Evolutionary conservation across 2,113 vertebrate species (phyloP).

Genomic region (Chaetura pelagica): DNA sequence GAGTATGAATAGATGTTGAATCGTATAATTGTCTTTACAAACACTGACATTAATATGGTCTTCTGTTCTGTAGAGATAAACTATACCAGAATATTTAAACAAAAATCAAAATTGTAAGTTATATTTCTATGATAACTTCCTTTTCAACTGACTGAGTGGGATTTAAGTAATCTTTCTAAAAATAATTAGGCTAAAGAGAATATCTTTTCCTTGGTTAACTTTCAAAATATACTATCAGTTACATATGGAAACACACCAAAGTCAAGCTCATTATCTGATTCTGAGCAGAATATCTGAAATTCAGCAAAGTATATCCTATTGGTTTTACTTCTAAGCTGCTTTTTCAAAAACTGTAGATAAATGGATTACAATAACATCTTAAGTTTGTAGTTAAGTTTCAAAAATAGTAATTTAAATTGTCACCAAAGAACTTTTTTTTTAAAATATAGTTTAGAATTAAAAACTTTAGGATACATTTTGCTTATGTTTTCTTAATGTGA

Average conservation of each 20-base stretch:
- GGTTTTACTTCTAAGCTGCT: neutral
- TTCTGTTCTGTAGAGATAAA: neutral
- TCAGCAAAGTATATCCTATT: neutral
- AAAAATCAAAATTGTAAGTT: neutral
- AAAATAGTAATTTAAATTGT: neutral
- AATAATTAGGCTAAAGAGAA: neutral
- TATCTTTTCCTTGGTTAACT: neutral
- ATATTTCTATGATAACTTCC: neutral
- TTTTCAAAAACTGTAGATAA: neutral
- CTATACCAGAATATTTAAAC: accelerated
- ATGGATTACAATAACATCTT: neutral
- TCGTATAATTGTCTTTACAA: neutral
- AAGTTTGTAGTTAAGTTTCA: neutral
- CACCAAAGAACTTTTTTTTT: neutral
- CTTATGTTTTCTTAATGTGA: neutral
- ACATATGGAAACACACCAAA: neutral
- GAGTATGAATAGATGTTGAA: neutral
- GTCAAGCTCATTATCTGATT: neutral
- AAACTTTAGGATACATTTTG: neutral
- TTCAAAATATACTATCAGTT: neutral
- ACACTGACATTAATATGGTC: neutral
- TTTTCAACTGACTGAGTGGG: neutral
- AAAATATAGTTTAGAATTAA: neutral
- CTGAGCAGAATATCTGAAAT: neutral
- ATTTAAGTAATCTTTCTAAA: slow-evolving; percentile 34